These are phyloP conservation scores for Porphyrio hochstetteri DNA, from an alignment of 2,113 vertebrate genomes.

Conservation along the genomic window DNA sequence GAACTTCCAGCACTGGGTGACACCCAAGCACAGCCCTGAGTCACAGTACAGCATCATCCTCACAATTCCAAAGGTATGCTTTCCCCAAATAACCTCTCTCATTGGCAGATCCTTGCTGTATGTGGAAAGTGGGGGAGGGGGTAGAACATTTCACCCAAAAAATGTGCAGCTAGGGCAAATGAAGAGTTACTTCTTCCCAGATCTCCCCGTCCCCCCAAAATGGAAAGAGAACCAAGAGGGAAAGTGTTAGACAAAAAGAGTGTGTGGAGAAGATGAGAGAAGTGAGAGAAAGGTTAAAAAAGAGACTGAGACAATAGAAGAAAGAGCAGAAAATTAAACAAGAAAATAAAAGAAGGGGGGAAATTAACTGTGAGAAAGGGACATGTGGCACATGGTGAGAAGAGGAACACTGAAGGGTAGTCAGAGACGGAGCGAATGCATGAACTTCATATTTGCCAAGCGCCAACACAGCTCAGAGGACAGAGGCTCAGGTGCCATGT, in stretches of 20 bases:
- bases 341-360: neutral
- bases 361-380: neutral
- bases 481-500: neutral
- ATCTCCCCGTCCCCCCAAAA: neutral
- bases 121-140: neutral
- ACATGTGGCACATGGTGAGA: neutral
- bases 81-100: neutral
- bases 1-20: slow-evolving; percentile 7
- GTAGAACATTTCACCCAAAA: neutral
- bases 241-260: neutral
- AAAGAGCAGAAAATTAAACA: neutral
- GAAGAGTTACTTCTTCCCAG: neutral
- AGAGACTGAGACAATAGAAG: neutral
- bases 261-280: neutral
- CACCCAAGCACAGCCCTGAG: neutral
- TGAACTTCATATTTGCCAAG: neutral
- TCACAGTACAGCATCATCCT: neutral
- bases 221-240: neutral
- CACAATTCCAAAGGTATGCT: neutral
- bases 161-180: neutral
- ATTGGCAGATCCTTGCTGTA: neutral
- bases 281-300: neutral
- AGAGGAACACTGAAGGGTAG: neutral
- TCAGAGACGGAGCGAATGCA: neutral
- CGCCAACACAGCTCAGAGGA: neutral